Evolutionary conservation across 2,888 invertebrate genomes (phyloP), one percentile per base, ranked within the genome.

Genomic region (Agrotis puta): DNA sequence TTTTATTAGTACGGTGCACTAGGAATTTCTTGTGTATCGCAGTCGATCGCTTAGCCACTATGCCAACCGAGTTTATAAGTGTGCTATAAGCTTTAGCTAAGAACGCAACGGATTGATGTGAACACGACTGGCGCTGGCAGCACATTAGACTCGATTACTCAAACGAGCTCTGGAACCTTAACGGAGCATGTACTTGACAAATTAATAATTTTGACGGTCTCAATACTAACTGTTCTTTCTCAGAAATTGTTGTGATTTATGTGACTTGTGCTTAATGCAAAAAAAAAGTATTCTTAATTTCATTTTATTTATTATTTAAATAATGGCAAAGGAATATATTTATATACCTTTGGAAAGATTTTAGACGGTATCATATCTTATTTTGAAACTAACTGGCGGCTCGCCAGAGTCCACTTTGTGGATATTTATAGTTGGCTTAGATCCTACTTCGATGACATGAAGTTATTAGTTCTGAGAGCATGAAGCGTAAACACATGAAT

Each of bases 91-190:
- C n/a, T 4, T 33, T n/a, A 33, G 33, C 33, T 33, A 14, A n/a
- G 43, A 65, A n/a, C 39, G 53, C 16, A 20, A 6, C 1, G 18
- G 51, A 70, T 62, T 76, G 50, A 64, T 65, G 33, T 33, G 57
- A 54, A 47, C 53, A 43, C 20, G 67, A 48, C 51, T 64, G 77
- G 16, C 7, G 22, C 51, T 77, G 68, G 50, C 67, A 54, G 77
- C 39, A 11, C 50, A 61, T 64, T 61, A 68, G 56, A 61, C 59
- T 48, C 43, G 33, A 77, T 73, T 53, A 73, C 68, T 77, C 68
- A 73, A 53, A 50, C 24, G 18, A 63, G 45, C 27, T 7, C 18
- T 39, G 4, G 13, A 57, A 61, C 51, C 24, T 18, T 48, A 53
- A 18, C 16, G 24, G 20, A 63, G 54, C 47, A 13, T 65, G 45